These are phyloP conservation scores for Drosophila affinis DNA, from an alignment of 2,888 invertebrate species.

Conservation along the genomic window DNA sequence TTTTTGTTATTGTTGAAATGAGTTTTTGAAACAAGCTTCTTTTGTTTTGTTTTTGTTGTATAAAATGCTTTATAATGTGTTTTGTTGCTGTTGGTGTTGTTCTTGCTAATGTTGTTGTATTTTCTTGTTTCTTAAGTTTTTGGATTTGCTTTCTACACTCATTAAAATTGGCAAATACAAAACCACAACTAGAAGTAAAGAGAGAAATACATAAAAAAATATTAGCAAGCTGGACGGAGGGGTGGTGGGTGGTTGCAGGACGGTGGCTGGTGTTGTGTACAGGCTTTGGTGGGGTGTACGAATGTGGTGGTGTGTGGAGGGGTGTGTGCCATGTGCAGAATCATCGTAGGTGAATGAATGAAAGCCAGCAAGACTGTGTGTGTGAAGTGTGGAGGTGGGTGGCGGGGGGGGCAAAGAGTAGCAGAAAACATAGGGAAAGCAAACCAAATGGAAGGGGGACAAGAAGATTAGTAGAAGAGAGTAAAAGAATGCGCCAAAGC, in stretches of 20 bases:
- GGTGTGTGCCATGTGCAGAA: slow-evolving; percentile 31
- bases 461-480: slow-evolving; percentile 6
- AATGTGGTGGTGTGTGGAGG: not conserved
- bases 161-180: slow-evolving; percentile 77
- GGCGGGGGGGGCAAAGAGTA: not conserved
- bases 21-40: slow-evolving; percentile 50
- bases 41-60: slow-evolving; percentile 50
- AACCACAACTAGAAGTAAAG: slow-evolving; percentile 76
- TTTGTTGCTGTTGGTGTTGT: slow-evolving; percentile 30
- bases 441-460: slow-evolving; percentile 3
- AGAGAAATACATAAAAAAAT: slow-evolving; percentile 72
- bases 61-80: slow-evolving; percentile 50
- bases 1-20: slow-evolving; percentile 44
- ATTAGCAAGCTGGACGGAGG: slow-evolving; percentile 69
- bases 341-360: slow-evolving; percentile 13
- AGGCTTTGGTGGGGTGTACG: not conserved
- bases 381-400: not conserved
- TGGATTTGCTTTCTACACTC: slow-evolving; percentile 65
- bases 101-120: slow-evolving; percentile 40
- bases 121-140: slow-evolving; percentile 40
- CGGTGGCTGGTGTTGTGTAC: not conserved
- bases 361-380: slow-evolving; percentile 7
- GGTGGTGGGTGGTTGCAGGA: slow-evolving; percentile 8
- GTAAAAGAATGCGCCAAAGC: slow-evolving; percentile 4
- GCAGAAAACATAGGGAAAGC: not conserved